Evolutionary conservation across 2,888 invertebrate species (phyloP).

Genomic region (Myopa testacea): DNA sequence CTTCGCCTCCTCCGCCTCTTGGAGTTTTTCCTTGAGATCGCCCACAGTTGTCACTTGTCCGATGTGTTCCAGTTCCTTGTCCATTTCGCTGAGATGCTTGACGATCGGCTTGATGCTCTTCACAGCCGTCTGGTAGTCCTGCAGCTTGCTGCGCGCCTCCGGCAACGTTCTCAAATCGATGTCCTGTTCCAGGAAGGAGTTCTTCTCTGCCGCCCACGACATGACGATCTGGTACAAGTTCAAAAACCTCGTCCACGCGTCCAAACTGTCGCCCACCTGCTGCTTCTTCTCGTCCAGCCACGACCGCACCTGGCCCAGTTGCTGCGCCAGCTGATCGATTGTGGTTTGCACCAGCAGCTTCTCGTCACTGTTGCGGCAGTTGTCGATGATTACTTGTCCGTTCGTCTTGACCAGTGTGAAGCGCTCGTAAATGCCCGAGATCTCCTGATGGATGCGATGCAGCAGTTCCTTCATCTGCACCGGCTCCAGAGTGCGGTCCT

Average conservation of each 20-base stretch:
- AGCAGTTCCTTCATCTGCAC: constrained; percentile 81
- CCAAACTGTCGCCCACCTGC: constrained; percentile 86
- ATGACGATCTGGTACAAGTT: constrained; percentile 84
- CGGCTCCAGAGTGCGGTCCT: constrained; percentile 84
- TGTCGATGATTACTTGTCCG: constrained; percentile 82
- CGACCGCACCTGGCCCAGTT: constrained; percentile 80
- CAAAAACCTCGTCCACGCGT: constrained; percentile 89
- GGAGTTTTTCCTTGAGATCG: constrained; percentile 85
- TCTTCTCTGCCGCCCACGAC: constrained; percentile 86
- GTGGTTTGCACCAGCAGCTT: constrained; percentile 81
- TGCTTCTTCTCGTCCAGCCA: constrained; percentile 87
- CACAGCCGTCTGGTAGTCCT: constrained; percentile 88
- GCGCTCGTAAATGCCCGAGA: constrained; percentile 78
- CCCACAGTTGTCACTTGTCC: constrained; percentile 86
- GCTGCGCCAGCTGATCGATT: constrained; percentile 80
- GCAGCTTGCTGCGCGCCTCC: constrained; percentile 85
- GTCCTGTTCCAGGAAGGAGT: constrained; percentile 81
- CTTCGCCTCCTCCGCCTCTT: constrained; percentile 88
- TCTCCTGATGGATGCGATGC: constrained; percentile 81
- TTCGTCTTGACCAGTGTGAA: constrained; percentile 83
- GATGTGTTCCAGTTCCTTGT: constrained; percentile 87
- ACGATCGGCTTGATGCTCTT: constrained; percentile 90
- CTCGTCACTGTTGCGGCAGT: constrained; percentile 82
- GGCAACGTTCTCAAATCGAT: constrained; percentile 82
- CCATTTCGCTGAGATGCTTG: constrained; percentile 91